These are phyloP conservation scores for Euura lappo DNA, from an alignment of 1,140 invertebrate genomes.

Conservation along the genomic window DNA sequence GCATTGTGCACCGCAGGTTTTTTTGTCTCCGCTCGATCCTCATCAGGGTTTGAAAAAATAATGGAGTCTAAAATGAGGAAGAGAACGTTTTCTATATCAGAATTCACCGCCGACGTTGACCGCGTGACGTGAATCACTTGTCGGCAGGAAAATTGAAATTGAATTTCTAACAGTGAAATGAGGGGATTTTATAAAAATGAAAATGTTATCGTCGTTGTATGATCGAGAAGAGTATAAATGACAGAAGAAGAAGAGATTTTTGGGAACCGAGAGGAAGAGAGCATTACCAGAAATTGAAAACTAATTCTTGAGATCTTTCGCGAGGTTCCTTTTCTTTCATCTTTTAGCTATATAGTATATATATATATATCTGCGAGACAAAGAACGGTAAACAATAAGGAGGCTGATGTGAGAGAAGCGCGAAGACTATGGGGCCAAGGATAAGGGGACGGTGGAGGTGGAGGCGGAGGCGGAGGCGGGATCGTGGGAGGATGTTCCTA, in stretches of 20 bases:
- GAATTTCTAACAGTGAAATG: no score
- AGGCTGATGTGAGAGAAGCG: neutral
- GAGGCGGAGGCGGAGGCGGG: neutral
- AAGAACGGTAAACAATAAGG: constrained; percentile 10
- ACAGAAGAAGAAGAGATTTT: neutral
- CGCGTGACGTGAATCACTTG: no score
- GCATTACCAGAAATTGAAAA: neutral
- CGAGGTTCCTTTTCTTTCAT: constrained; percentile 7
- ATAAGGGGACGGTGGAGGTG: neutral
- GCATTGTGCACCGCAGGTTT: no score
- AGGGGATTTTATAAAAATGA: no score
- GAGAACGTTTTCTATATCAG: no score
- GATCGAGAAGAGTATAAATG: no score
- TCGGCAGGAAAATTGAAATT: no score
- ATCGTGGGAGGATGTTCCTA: constrained; percentile 1
- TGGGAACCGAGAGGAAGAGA: neutral
- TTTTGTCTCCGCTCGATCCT: no score
- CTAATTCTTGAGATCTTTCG: constrained; percentile 10
- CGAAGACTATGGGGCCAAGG: neutral
- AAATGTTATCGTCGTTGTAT: no score
- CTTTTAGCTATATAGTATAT: neutral
- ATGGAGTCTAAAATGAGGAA: no score
- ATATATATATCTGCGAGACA: neutral
- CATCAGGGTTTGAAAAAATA: no score
- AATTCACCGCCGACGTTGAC: no score